Conservation (phyloP, 2,113 vertebrate genomes). For the Hyperoodon ampullatus region DNA sequence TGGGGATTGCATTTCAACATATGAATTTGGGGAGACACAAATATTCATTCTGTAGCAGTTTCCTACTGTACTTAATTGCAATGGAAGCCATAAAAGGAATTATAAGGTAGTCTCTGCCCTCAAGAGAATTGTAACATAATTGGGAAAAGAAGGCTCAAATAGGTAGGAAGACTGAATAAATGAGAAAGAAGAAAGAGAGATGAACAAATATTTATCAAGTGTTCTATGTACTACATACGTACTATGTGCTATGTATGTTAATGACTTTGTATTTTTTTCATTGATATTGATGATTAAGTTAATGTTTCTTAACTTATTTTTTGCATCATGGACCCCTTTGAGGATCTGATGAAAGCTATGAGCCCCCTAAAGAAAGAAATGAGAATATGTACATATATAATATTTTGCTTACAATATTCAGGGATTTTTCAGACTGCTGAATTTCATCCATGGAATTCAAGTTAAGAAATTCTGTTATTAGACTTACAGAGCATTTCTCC, state of each 20-base stretch:
- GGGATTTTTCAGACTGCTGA: not conserved
- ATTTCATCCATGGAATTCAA: not conserved
- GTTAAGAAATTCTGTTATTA: conserved; percentile 16
- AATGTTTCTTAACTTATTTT: not conserved
- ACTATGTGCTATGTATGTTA: not conserved
- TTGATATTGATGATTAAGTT: not conserved
- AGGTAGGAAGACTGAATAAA: not conserved
- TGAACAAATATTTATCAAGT: not conserved
- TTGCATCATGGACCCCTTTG: not conserved
- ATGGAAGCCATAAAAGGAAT: not conserved
- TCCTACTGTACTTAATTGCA: not conserved
- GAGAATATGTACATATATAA: not conserved
- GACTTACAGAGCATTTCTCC: not conserved
- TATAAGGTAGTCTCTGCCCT: not conserved
- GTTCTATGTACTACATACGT: not conserved
- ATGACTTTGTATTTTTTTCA: not conserved
- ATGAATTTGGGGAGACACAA: not conserved
- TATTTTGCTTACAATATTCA: not conserved
- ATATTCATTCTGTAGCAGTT: not conserved
- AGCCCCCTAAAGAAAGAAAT: not conserved
- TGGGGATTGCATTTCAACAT: not conserved
- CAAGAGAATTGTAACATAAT: not conserved
- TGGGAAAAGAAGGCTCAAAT: not conserved
- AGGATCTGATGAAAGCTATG: not conserved
- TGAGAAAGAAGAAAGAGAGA: not conserved